Conservation (phyloP, 2,113 vertebrate genomes). For the Lota lota region DNA sequence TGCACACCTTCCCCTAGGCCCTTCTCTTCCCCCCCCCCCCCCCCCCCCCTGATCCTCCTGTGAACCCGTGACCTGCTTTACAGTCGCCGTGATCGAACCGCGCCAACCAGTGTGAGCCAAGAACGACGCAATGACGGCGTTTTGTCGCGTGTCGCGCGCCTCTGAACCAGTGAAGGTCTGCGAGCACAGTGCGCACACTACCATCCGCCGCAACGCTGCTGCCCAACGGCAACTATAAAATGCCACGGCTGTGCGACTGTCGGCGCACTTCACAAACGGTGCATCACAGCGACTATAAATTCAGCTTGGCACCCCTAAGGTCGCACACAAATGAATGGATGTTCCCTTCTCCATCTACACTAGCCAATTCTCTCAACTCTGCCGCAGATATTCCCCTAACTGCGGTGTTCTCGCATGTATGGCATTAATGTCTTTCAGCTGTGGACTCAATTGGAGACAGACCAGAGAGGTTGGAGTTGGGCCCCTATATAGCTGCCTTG, state of each 20-base stretch:
- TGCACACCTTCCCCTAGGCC: neutral
- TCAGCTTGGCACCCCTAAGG: neutral
- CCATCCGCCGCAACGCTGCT: too few relatives aligned
- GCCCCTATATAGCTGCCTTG: too few relatives aligned
- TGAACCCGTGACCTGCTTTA: too few relatives aligned
- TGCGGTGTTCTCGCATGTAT: slow-evolving; percentile 15
- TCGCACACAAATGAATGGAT: too few relatives aligned
- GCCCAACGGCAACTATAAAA: neutral
- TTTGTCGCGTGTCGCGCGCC: too few relatives aligned
- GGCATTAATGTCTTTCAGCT: slow-evolving; percentile 53
- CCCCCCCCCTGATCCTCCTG: slow-evolving; percentile 2
- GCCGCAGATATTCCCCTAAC: neutral
- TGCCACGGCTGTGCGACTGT: neutral
- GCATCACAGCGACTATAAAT: neutral
- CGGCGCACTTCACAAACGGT: too few relatives aligned
- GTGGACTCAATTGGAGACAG: slow-evolving; percentile 4
- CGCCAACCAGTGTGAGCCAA: too few relatives aligned
- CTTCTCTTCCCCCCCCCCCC: neutral
- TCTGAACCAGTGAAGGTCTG: too few relatives aligned
- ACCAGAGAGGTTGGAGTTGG: neutral
- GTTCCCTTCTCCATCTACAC: neutral
- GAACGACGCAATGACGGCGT: too few relatives aligned
- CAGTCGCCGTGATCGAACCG: too few relatives aligned
- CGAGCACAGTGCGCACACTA: too few relatives aligned
- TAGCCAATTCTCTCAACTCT: neutral